Conservation (phyloP, 2,888 invertebrate species). For the Polydesmus complanatus region DNA sequence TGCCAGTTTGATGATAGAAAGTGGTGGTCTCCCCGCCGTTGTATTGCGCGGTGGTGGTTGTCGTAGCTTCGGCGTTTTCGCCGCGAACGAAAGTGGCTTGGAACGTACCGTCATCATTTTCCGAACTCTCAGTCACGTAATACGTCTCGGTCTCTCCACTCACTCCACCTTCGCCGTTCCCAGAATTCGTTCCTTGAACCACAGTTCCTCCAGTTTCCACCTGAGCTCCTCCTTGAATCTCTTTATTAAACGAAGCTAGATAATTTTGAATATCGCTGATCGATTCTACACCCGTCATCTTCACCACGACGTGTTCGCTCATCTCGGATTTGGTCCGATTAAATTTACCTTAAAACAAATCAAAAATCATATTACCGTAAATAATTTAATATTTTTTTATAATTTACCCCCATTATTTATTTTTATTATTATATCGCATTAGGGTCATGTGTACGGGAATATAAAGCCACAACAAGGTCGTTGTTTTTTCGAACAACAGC, state of each 20-base stretch:
- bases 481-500: too few relatives aligned
- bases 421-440: too few relatives aligned
- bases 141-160: constrained; percentile 13
- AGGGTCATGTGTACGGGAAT: too few relatives aligned
- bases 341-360: too few relatives aligned
- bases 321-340: neutral
- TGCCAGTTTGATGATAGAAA: constrained; percentile 1
- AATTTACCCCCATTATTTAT: too few relatives aligned
- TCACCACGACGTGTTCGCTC: constrained; percentile 10
- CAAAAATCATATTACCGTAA: too few relatives aligned
- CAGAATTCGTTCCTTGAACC: constrained; percentile 3
- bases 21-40: constrained; percentile 7
- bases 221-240: constrained; percentile 42
- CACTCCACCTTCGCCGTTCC: constrained; percentile 14
- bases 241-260: constrained; percentile 65
- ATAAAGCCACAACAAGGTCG: neutral
- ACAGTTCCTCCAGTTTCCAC: neutral
- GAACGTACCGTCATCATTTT: constrained; percentile 21
- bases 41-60: constrained; percentile 1
- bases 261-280: constrained; percentile 64
- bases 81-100: constrained; percentile 1
- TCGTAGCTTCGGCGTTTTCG: neutral
- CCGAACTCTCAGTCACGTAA: constrained; percentile 36
- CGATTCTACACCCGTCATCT: constrained; percentile 32
- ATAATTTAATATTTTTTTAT: neutral